These are phyloP conservation scores for Antechinus stuartii DNA, from an alignment of 2,113 vertebrate genomes.

Conservation along the genomic window DNA sequence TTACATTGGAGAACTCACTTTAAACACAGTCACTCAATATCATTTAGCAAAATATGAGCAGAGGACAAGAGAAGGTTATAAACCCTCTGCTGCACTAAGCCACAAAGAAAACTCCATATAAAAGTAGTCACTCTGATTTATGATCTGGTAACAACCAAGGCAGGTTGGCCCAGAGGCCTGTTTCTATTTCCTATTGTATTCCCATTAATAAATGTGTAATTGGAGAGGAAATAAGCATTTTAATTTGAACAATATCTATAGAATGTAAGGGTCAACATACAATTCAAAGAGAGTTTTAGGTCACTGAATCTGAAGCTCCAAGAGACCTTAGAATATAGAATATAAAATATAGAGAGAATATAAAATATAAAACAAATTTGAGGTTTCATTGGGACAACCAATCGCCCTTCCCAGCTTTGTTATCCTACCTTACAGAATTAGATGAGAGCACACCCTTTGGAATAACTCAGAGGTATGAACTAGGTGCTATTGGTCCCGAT, in stretches of 20 bases:
- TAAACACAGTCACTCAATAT: constrained; percentile 70
- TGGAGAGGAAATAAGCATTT: neutral
- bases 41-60: constrained; percentile 59
- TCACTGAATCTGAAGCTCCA: neutral
- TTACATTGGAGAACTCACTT: constrained; percentile 62
- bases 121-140: constrained; percentile 11
- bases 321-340: neutral
- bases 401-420: neutral
- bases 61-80: constrained; percentile 69
- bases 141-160: constrained; percentile 36
- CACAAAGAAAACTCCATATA: constrained; percentile 59
- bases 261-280: neutral
- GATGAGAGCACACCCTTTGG: neutral
- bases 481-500: neutral
- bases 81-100: constrained; percentile 45
- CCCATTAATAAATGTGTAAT: constrained; percentile 63
- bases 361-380: neutral
- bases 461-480: neutral
- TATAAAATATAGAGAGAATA: neutral
- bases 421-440: neutral
- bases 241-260: neutral
- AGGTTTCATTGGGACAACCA: neutral
- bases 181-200: constrained; percentile 59
- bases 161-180: constrained; percentile 43
- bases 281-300: neutral